Base-by-base conservation (phyloP, 2,113 vertebrate species). In the Canis aureus region DNA sequence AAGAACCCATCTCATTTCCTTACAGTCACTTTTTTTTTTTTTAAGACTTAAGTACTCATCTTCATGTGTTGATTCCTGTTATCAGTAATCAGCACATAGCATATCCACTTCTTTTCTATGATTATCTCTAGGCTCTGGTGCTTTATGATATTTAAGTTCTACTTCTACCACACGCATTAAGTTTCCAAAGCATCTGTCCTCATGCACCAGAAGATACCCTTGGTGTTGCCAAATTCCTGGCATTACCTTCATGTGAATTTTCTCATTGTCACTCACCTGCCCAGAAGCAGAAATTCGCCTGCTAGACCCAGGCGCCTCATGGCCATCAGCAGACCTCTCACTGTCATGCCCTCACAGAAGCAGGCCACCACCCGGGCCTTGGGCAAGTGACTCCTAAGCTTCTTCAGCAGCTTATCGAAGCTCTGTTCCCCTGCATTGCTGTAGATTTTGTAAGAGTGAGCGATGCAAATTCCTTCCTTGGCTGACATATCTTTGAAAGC, bases 361-460 rank as follows among this genome's bases (percentile, higher is more conserved):
- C 99, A 99, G 1, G 99, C 99, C 43, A 99, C 99, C 74, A 99
- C 99, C 27, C 99, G 98, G 2, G 99, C 99, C 97, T 99, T 99
- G 96, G 99, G 99, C 97, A 99, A 98, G 95, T 99, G 99, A 64
- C 99, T 99, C 23, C 98, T 98, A 69, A 99, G 99, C 87, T 99
- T 99, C 96, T 99, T 98, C 98, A 99, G 98, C 96, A 99, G 98
- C 27, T 99, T 99, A 97, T 99, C 99, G 25, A 99, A 99, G 97
- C 99, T 99, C 98, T 99, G 99, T 66, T 99, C 99, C 0, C 99
- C 99, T 1, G 99, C 99, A 1, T 99, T 99, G 98, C 99, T 99
- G 98, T 99, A 99, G 98, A 99, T 99, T 99, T 99, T 99, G 98
- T 99, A 99, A 29, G 99, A 99, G 97, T 99, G 99, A 3, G 99